Base-by-base conservation (phyloP, 2,113 vertebrate genomes). In the Epinephelus cyanopodus region DNA sequence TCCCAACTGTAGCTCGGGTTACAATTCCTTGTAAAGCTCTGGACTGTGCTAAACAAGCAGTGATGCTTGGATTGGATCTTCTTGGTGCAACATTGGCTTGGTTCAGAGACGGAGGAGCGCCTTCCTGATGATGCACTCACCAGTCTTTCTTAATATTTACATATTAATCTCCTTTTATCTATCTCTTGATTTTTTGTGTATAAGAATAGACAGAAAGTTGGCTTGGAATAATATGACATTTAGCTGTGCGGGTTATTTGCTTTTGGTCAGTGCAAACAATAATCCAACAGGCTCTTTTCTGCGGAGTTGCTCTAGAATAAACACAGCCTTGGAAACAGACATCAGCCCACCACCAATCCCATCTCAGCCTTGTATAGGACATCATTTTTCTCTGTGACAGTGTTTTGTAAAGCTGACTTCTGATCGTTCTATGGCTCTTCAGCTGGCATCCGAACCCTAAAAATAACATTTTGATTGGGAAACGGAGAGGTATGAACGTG, bases 311-410 rank as follows among this genome's bases (percentile, higher is more conserved):
- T 71, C 81, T 88, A 82, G 84, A 89, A 88, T 92, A 93, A 94
- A 95, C 92, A 94, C 74, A 63, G 70, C 79, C 87, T 78, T 93
- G 89, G 91, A 93, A 91, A 73, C 75, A 84, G 78, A 83, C 80
- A 62, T 45, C 11, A 33, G 69, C 77, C 50, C 66, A 85, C 90
- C 53, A 53, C 42, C 81, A 77, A 82, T 81, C 80, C 70, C 89
- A 87, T 91, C 89, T 86, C 84, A 61, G 84, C 57, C 74, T 74
- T 74, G 83, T 86, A 61, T 71, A 61, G 83, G 56, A 68, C 82
- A 72, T 89, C 73, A 89, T 94, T 92, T 89, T 82, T 93, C 91
- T 91, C 87, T 29, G 74, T 92, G 90, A 90, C 90, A 89, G 79
- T 92, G 93, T 92, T 94, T 93, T 85, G 78, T 87, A 87, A 88